A percentile compares a stretch with the other conserved stretches of the same genome.
Evolutionary conservation across 2,113 vertebrate genomes (phyloP).

Genomic region (Paracyprichromis sp.): DNA sequence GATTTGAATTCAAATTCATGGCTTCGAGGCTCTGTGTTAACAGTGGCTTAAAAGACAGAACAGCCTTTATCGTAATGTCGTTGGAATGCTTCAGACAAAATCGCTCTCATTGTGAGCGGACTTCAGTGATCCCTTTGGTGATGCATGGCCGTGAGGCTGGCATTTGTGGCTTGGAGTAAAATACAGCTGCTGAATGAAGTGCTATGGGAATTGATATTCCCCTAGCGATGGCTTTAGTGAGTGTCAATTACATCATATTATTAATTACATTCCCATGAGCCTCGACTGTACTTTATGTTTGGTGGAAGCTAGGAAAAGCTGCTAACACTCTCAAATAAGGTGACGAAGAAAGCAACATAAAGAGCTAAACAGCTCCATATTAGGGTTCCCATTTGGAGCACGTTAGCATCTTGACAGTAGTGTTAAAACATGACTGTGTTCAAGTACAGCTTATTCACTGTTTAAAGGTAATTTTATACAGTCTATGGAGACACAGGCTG

Average conservation of each 20-base stretch:
- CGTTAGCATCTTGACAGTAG: neutral
- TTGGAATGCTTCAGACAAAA: slow-evolving; percentile 24
- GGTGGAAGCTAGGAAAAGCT: neutral
- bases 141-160: neutral
- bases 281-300: neutral
- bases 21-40: slow-evolving; percentile 1
- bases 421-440: neutral
- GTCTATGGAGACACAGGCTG: neutral
- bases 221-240: neutral
- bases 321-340: neutral
- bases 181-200: neutral
- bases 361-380: neutral
- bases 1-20: slow-evolving; percentile 16
- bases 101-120: neutral
- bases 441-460: neutral
- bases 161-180: neutral
- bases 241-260: neutral
- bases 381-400: neutral
- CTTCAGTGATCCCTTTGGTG: neutral
- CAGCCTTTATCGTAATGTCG: neutral
- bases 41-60: neutral
- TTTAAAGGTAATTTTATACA: neutral
- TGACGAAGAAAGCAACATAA: neutral
- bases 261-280: neutral
- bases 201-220: neutral